Percentiles rank a stretch among this genome's conserved stretches.
Conservation (phyloP, 2,113 vertebrate genomes). For the Mustela lutreola region DNA sequence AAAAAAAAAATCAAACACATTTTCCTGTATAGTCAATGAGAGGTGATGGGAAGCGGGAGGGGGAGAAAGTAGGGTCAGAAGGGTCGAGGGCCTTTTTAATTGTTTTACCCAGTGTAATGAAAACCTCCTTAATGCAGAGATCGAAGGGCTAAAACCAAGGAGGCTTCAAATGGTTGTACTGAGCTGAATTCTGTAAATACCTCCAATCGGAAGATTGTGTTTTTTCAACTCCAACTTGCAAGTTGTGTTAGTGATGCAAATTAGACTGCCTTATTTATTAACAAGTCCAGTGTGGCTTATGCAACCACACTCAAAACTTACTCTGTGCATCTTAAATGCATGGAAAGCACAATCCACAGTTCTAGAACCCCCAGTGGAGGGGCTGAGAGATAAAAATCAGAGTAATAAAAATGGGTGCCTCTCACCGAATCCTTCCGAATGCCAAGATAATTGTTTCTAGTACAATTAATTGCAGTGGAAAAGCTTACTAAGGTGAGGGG, state of each 20-base stretch:
- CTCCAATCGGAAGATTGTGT: slow-evolving; percentile 63
- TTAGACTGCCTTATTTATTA: slow-evolving; percentile 87
- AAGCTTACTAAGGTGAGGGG: slow-evolving; percentile 76
- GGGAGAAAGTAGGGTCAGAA: background rate
- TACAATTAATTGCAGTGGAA: slow-evolving; percentile 86
- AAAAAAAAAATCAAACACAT: slow-evolving; percentile 70
- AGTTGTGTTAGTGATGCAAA: slow-evolving; percentile 85
- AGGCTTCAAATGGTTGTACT: slow-evolving; percentile 45
- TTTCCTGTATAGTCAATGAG: slow-evolving; percentile 57
- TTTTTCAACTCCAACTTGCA: slow-evolving; percentile 77
- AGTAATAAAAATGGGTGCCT: slow-evolving; percentile 65
- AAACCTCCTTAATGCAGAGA: slow-evolving; percentile 55
- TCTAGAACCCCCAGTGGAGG: slow-evolving; percentile 68
- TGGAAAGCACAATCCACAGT: slow-evolving; percentile 72
- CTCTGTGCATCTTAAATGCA: slow-evolving; percentile 81
- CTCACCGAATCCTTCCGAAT: slow-evolving; percentile 54
- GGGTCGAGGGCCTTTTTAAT: slow-evolving; percentile 2
- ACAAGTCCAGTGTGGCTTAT: slow-evolving; percentile 85
- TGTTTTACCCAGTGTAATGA: slow-evolving; percentile 55
- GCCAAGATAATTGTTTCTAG: slow-evolving; percentile 75
- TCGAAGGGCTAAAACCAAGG: slow-evolving; percentile 54
- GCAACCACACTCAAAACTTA: slow-evolving; percentile 83
- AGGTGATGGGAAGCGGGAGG: background rate
- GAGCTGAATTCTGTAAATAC: slow-evolving; percentile 57
- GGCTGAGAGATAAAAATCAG: slow-evolving; percentile 65